These are phyloP conservation scores for Ypsolopha scabrella DNA, from an alignment of 2,888 invertebrate species.

Conservation along the genomic window DNA sequence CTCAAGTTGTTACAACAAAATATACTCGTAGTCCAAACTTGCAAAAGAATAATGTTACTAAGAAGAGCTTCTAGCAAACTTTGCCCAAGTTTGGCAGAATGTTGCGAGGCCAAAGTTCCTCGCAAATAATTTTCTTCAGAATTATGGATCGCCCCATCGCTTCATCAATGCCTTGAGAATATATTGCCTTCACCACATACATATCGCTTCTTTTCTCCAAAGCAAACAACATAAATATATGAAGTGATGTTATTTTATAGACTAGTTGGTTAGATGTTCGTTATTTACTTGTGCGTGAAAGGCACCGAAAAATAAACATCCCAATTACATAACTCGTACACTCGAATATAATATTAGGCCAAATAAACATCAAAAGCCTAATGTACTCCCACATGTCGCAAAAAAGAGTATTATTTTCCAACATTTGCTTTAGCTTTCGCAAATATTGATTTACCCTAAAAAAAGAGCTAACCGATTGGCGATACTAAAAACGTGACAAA, in stretches of 20 bases:
- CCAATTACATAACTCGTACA: no score
- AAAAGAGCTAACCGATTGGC: no score
- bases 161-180: slow-evolving; percentile 40
- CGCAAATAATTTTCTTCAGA: slow-evolving; percentile 28
- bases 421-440: no score
- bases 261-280: no score
- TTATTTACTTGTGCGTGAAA: no score
- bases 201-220: slow-evolving; percentile 16
- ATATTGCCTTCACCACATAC: slow-evolving; percentile 21
- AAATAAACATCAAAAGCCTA: no score
- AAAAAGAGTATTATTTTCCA: no score
- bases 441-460: no score
- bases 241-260: background rate
- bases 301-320: no score
- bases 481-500: no score
- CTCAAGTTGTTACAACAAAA: background rate
- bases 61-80: slow-evolving; percentile 16
- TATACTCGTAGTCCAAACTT: slow-evolving; percentile 3
- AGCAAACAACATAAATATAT: slow-evolving; percentile 11
- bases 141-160: slow-evolving; percentile 35
- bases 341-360: no score
- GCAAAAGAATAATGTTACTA: slow-evolving; percentile 15
- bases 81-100: slow-evolving; percentile 9
- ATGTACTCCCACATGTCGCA: no score
- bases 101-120: slow-evolving; percentile 11